Base-by-base conservation (phyloP, 2,888 invertebrate species). In the Rhagonycha lutea region DNA sequence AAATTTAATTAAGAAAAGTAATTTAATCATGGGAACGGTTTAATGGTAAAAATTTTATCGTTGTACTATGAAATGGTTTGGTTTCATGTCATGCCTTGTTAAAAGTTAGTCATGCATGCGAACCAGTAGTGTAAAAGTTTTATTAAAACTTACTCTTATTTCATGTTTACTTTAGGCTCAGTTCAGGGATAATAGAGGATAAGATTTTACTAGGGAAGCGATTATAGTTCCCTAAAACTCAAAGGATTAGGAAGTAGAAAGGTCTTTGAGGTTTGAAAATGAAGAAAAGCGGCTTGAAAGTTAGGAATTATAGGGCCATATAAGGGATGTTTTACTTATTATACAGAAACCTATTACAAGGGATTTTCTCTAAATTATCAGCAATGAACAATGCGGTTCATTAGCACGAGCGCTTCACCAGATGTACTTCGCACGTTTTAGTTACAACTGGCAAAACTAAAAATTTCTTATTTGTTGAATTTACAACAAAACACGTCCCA, bases 361-460 rank as follows among this genome's bases (percentile, higher is more conserved):
- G 70, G 78, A 78, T 78, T 78, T 78, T 68, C 78, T 71, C 73
- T 73, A 73, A 73, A 73, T 73, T 73, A 73, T 73, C 73, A 69
- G 62, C 68, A 72, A 72, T 72, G 72, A 72, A 72, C 73, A 69
- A 69, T 73, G 69, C 65, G 73, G 73, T 73, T 73, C 73, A 69
- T 73, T 73, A 73, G 73, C 63, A 69, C 68, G 69, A 63, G 68
- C 68, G 68, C 72, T 72, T 72, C 62, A 68, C 72, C 72, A 68
- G 67, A 68, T 68, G 72, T 72, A 72, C 68, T 72, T 72, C 60
- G 72, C 71, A 72, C 71, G 71, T 65, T 63, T 70, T 70, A 70
- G 61, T 70, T 67, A 72, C 63, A 65, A 65, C 65, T 72, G 14
- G 47, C 32, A 47, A 60, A 72, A 65, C 63, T 65, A 72, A 72